Evolutionary conservation across 1,140 invertebrate genomes (phyloP), one percentile per base, ranked within the genome.

Genomic region (Pseudobourletiella spinata): DNA sequence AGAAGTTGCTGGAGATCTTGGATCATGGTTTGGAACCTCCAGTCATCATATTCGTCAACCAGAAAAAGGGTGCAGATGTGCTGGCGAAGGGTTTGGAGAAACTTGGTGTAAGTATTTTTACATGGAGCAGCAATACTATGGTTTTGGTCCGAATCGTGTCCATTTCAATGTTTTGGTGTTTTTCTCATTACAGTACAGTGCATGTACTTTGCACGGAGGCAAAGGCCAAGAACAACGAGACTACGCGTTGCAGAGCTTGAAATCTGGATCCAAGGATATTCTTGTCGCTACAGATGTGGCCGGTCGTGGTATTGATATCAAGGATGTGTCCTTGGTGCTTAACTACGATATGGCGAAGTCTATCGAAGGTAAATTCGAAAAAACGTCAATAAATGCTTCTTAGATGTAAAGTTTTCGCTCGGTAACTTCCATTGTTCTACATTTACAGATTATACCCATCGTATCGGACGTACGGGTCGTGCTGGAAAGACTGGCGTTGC

Each of bases 311-410:
- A 99, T 99, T 67, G 96, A 99, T 73, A 98, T 99, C 71, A 98
- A 98, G 75, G 95, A 99, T 77, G 96, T 99, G 0, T 95, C 93
- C 1, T 82, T 97, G 77, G 95, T 98, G 63, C 95, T 98, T 68
- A 99, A 99, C 76, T 99, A 99, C 70, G 97, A 99, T 75, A 99
- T 99, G 96, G 94, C 95, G 0, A 99, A 99, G 77, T 86, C 86
- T 54, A 98, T 99, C 73, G 95, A 98, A 83, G 86, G 86, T 86
- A 76, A 68, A 66, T 65, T 48, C 25, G 32, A n/a, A n/a, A n/a
- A n/a, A n/a, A n/a, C n/a, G n/a, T n/a, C n/a, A n/a, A n/a, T n/a
- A n/a, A n/a, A n/a, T n/a, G n/a, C n/a, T n/a, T n/a, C n/a, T n/a
- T n/a, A n/a, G n/a, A n/a, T n/a, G n/a, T n/a, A n/a, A n/a, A n/a